Percentiles rank a stretch among this genome's conserved stretches.
phyloP scores from a whole-genome alignment of 1,140 invertebrate species.

The Nixonia krombeini region DNA sequence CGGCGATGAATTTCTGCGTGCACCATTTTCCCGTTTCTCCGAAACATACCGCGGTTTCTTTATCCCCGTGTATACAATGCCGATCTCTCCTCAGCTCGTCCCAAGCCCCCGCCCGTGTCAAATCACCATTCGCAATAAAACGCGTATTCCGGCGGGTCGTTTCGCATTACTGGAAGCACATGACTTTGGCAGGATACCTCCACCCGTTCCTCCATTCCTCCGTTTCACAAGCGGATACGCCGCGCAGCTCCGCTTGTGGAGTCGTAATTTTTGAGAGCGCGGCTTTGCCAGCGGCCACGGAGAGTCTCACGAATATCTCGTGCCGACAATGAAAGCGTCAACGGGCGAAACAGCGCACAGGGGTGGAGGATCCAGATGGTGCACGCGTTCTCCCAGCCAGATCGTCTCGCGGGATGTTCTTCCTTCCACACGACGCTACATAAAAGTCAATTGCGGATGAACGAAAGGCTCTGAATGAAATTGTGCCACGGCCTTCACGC shows the following conservation, averaged over 20 bases:
- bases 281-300: slow-evolving; percentile 3
- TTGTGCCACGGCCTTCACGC: slow-evolving; percentile 31
- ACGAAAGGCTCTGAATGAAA: slow-evolving; percentile 13
- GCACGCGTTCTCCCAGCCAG: slow-evolving; percentile 16
- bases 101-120: no score
- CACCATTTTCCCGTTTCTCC: no score
- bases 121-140: no score
- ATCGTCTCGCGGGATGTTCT: slow-evolving; percentile 23
- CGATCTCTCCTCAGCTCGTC: no score
- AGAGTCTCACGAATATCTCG: slow-evolving; percentile 15
- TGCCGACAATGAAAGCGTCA: slow-evolving; percentile 13
- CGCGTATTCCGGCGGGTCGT: no score
- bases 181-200: no score
- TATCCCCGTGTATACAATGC: no score
- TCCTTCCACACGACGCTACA: slow-evolving; percentile 14
- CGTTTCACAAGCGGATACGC: no score
- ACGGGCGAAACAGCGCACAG: neutral
- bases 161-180: neutral
- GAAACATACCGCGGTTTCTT: no score
- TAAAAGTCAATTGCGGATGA: slow-evolving; percentile 29
- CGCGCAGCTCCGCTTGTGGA: slow-evolving; percentile 4
- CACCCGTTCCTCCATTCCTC: no score
- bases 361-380: slow-evolving; percentile 39
- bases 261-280: slow-evolving; percentile 11
- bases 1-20: no score